Evolutionary conservation across 2,113 vertebrate genomes (phyloP).

Genomic region (Tauraco erythrolophus): DNA sequence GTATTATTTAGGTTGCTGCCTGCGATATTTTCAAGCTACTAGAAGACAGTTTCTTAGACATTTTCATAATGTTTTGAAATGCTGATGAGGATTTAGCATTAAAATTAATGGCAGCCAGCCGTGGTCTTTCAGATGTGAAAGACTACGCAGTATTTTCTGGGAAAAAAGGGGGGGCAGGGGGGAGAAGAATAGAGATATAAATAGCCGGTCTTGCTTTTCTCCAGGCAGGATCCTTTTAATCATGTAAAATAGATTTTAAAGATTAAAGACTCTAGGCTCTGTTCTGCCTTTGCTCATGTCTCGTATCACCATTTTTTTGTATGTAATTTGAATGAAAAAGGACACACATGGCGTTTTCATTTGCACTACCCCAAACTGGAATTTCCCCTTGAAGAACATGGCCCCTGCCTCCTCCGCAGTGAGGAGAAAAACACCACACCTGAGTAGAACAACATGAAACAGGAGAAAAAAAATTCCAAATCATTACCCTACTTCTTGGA

Average conservation of each 20-base stretch:
- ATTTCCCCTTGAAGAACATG: slow-evolving; percentile 26
- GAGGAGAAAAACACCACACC: neutral
- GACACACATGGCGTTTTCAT: slow-evolving; percentile 34
- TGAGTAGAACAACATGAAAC: neutral
- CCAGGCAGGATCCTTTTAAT: slow-evolving; percentile 73
- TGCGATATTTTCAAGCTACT: slow-evolving; percentile 66
- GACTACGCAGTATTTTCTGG: slow-evolving; percentile 63
- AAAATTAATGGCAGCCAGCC: slow-evolving; percentile 73
- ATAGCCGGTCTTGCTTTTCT: slow-evolving; percentile 70
- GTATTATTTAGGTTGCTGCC: slow-evolving; percentile 64
- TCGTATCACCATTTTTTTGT: slow-evolving; percentile 42
- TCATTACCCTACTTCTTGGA: neutral
- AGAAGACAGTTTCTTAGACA: slow-evolving; percentile 69
- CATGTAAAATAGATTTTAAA: slow-evolving; percentile 75
- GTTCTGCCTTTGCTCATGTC: slow-evolving; percentile 54
- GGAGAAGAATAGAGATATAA: slow-evolving; percentile 66
- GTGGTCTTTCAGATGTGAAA: slow-evolving; percentile 70
- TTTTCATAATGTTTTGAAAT: slow-evolving; percentile 77
- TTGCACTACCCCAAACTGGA: slow-evolving; percentile 41
- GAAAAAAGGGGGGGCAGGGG: neutral
- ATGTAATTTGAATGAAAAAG: slow-evolving; percentile 63
- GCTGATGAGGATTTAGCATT: slow-evolving; percentile 76
- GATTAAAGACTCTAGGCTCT: slow-evolving; percentile 71
- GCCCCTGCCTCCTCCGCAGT: neutral
- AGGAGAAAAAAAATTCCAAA: neutral